Base-by-base conservation (phyloP, 2,888 invertebrate genomes). In the Dryococelus australis region DNA sequence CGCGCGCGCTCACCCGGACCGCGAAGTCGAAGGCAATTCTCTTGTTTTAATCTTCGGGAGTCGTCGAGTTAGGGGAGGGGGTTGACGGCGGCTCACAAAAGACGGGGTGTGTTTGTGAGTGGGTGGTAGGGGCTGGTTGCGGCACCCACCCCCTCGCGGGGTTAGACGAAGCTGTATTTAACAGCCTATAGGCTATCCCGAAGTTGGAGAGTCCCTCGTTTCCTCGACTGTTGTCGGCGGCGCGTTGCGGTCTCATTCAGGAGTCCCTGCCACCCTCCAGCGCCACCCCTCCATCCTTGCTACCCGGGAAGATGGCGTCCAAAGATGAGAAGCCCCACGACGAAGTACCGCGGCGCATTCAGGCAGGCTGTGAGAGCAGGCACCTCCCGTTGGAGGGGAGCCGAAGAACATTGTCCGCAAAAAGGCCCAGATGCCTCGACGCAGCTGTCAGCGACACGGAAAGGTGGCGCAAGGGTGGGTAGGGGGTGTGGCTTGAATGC, bases 211-310 rank as follows among this genome's bases (percentile, higher is more conserved):
- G 65, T 10, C 65, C 47, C 47, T 65, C 24, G n/a, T 24, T 65
- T 65, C 65, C 65, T 65, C 65, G 65, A 65, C 65, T 65, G 24
- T 65, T 24, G 65, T 65, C 65, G 65, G 20, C 20, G 65, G 2
- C 65, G 51, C 51, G 51, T 51, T 65, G 65, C 65, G 65, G 65
- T 65, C 65, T 65, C 65, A 65, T 65, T 65, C 65, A 65, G 65
- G 65, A 65, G 65, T 9, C 13, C 24, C 65, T 16, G 13, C 65
- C 47, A 10, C 8, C 65, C 65, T 16, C 24, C 65, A 65, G 2
- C 20, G 8, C n/a, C 65, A 65, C 24, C 20, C 65, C 65, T 6
- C 8, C 51, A 0, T 20, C 51, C 51, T 12, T 6, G 51, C 51
- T 51, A 12, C 20, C n/a, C 65, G 65, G 13, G 65, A 65, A 65